Evolutionary conservation across 1,140 invertebrate species (phyloP), one percentile per base, ranked within the genome.

Genomic region (Panagrolaimus sp.): DNA sequence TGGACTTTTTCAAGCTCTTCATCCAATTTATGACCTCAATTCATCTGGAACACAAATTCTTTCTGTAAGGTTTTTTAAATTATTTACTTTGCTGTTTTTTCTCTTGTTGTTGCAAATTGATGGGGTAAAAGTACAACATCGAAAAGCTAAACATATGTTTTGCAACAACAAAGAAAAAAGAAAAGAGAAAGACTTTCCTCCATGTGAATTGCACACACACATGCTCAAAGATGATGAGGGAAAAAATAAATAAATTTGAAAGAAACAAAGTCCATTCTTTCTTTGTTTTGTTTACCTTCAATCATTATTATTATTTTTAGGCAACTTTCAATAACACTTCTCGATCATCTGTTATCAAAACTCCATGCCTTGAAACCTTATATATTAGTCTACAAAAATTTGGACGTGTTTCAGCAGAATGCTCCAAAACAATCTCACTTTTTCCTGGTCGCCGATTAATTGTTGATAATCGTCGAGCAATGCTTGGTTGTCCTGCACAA

Each of bases 321-420:
- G 73, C 75, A 17, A 47, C 75, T 44, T 75, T 75, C 68, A 75
- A 75, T 63, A 75, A 75, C 32, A 62, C 64, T 21, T 32, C 73
- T 14, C 66, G 73, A 15, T 76, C 73, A 14, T 65, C 55, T 43
- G 44, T 62, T 7, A 74, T 75, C n/a, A 69, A 68, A 21, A 73
- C 70, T 14, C n/a, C 77, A 32, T 68, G 73, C 0, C n/a, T 75
- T n/a, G 73, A 75, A 38, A 65, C 46, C 24, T 26, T 75, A 12
- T 75, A 75, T 63, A 52, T 65, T 44, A 43, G 38, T 15, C 63
- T 75, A n/a, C 73, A 75, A 55, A 74, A 70, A 44, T 75, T 75
- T 68, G 73, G 73, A 17, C 73, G 73, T 26, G 45, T 71, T 14
- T 75, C 69, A 17, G 63, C 72, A 9, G 73, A 75, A 47, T 43